phyloP scores from a whole-genome alignment of 2,888 invertebrate species.

The Empis stercorea region DNA sequence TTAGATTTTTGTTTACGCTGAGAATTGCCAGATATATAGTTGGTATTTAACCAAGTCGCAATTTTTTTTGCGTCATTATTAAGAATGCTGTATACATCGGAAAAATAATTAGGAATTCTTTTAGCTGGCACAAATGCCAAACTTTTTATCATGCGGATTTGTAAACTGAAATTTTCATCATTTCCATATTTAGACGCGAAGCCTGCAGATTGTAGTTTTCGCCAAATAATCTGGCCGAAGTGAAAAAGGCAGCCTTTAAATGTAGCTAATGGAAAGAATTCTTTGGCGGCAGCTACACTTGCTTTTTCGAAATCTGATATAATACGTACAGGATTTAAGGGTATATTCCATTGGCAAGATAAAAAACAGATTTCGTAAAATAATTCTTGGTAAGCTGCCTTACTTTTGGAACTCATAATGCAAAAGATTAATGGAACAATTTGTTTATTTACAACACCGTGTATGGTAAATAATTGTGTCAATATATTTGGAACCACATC shows the following conservation, averaged over 20 bases:
- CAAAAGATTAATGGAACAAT: constrained; percentile 5
- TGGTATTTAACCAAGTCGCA: background rate
- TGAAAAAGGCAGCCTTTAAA: constrained; percentile 4
- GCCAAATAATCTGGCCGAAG: constrained; percentile 2
- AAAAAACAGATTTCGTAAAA: constrained; percentile 3
- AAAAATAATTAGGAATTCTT: background rate
- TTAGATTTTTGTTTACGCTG: background rate
- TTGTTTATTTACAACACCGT: constrained; percentile 2
- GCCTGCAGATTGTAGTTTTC: background rate
- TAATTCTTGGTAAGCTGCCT: constrained; percentile 1
- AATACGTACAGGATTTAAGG: background rate
- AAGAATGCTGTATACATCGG: background rate
- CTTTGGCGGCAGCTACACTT: background rate
- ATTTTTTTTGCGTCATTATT: background rate
- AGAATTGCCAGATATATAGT: background rate
- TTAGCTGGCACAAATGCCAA: background rate
- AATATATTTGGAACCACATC: constrained; percentile 6
- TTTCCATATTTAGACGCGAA: background rate
- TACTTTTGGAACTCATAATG: constrained; percentile 3
- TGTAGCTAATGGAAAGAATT: constrained; percentile 3
- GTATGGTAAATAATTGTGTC: constrained; percentile 5
- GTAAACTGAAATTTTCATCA: background rate
- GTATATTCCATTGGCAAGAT: constrained; percentile 1
- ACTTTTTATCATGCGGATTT: background rate
- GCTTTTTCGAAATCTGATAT: background rate